Evolutionary conservation across 1,140 invertebrate species (phyloP), one percentile per base, ranked within the genome.

Genomic region (Laupala kohalensis): DNA sequence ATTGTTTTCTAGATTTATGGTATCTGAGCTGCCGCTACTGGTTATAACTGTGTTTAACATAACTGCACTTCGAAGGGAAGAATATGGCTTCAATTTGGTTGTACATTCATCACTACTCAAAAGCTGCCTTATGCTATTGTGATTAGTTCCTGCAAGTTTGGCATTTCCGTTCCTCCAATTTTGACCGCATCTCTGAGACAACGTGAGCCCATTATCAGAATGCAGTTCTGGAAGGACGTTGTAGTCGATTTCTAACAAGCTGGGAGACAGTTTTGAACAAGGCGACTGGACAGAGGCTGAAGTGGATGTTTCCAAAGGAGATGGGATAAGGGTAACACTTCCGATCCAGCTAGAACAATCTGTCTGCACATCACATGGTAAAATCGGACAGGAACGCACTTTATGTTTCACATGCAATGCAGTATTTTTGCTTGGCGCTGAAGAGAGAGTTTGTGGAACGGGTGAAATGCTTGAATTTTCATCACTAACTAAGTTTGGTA

Each of bases 231-330:
- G n/a, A 13, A 53, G 9, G 19, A 19, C 19, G 19, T 19, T 53
- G 66, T 64, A 71, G 73, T 80, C 78, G 6, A 80, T 73, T 75
- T 77, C 76, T 62, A 79, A 73, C 66, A 76, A 68, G 75, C 74
- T 76, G n/a, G 77, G 74, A 70, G 78, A 76, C 70, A 77, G 69
- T 69, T 77, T 77, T 30, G 53, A 68, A 23, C 4, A 30, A 53
- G 37, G 37, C 4, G 37, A 53, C 19, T 53, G 37, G 9, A 19
- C 37, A 53, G 37, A 53, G 19, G 19, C 37, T 13, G 37, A 53
- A 13, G 37, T 53, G 9, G 37, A 53, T 13, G 37, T 53, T 53
- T 53, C 37, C 19, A 53, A 53, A 53, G 37, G 37, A 2, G 37
- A 53, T 13, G 37, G 37, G 19, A 19, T 13, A 53, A 9, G 37